These are phyloP conservation scores for Lycopodina hypogea DNA, from an alignment of 37 sponge, comb jelly and placozoan genomes.

Conservation along the genomic window DNA sequence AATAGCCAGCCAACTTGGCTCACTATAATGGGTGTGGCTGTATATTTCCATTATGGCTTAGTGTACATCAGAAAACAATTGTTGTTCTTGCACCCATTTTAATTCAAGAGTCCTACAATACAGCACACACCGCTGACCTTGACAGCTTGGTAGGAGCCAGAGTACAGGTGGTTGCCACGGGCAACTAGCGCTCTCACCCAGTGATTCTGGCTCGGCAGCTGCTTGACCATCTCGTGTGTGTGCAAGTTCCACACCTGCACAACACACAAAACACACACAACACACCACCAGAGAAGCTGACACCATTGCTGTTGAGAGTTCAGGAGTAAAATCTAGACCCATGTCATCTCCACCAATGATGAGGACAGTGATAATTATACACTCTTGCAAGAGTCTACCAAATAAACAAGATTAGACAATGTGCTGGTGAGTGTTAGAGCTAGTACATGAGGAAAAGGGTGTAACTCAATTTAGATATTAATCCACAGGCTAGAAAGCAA, in stretches of 20 bases:
- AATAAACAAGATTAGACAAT: background rate
- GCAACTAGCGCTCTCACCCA: slow-evolving; percentile 90
- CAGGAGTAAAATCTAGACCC: too few relatives aligned
- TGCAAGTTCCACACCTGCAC: slow-evolving; percentile 75
- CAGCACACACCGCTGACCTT: too few relatives aligned
- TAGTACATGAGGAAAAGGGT: background rate
- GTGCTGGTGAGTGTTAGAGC: background rate
- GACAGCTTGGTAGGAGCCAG: slow-evolving; percentile 87
- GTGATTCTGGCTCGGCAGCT: slow-evolving; percentile 83
- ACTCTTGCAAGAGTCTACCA: background rate
- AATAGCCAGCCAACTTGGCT: too few relatives aligned
- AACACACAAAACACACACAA: background rate
- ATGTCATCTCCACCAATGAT: background rate
- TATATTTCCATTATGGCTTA: too few relatives aligned
- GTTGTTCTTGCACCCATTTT: too few relatives aligned
- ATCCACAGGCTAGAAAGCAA: too few relatives aligned
- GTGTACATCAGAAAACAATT: too few relatives aligned
- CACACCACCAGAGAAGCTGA: background rate
- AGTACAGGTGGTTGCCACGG: slow-evolving; percentile 68
- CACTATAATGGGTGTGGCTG: too few relatives aligned
- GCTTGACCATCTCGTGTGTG: slow-evolving; percentile 35
- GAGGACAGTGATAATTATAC: background rate
- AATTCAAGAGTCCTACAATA: too few relatives aligned
- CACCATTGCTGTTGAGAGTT: background rate
- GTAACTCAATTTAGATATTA: too few relatives aligned